Evolutionary conservation across 2,888 invertebrate genomes (phyloP).

Genomic region (Xanthia togata): DNA sequence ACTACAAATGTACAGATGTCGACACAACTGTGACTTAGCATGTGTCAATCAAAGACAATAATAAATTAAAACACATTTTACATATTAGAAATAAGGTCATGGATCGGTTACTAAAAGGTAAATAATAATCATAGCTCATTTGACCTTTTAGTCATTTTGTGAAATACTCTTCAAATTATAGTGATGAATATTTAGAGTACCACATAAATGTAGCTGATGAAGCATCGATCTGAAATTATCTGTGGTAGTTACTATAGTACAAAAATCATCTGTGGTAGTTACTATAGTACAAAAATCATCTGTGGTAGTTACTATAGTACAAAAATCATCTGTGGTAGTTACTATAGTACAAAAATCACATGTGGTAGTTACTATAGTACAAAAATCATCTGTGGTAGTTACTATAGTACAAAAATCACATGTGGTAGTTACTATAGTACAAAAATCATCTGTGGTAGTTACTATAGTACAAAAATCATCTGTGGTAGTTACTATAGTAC

Average conservation of each 20-base stretch:
- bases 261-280: too few species aligned
- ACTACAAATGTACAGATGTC: conserved; percentile 42
- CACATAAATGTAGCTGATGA: not conserved
- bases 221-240: not conserved
- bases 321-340: too few species aligned
- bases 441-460: too few species aligned
- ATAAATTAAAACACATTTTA: conserved; percentile 9
- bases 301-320: too few species aligned
- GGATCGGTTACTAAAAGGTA: not conserved
- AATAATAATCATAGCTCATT: not conserved
- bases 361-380: too few species aligned
- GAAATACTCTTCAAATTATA: not conserved
- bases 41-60: conserved; percentile 31
- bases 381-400: too few species aligned
- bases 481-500: too few species aligned
- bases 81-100: not conserved
- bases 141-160: not conserved
- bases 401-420: too few species aligned
- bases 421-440: too few species aligned
- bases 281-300: too few species aligned
- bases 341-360: too few species aligned
- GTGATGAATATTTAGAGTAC: not conserved
- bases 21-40: conserved; percentile 30
- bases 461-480: too few species aligned
- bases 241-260: not conserved